Percentiles rank a stretch among this genome's conserved stretches.
These are phyloP conservation scores for Nothoprocta pentlandii DNA, from an alignment of 2,113 vertebrate species.

Conservation along the genomic window DNA sequence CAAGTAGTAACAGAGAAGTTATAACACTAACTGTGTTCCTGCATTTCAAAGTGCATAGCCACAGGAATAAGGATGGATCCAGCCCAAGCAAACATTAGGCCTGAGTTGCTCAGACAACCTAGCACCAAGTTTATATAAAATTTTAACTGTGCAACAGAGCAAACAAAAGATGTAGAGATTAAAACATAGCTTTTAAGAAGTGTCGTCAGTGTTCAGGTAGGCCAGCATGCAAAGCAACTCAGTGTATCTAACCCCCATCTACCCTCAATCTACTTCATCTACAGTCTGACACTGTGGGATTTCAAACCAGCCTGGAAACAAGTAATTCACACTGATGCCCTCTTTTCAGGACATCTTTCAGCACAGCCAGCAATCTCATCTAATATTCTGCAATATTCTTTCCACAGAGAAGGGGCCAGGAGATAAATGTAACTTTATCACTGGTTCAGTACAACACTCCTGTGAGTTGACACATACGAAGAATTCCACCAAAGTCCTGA, in stretches of 20 bases:
- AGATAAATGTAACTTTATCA: too few relatives aligned
- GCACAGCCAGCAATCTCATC: too few relatives aligned
- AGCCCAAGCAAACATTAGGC: background rate
- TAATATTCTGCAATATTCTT: too few relatives aligned
- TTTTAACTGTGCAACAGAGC: accelerated
- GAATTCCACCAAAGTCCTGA: too few relatives aligned
- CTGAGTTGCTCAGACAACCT: accelerated
- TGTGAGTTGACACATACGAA: too few relatives aligned
- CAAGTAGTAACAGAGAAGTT: background rate
- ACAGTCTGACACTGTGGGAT: background rate
- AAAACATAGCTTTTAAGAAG: background rate
- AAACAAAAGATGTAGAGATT: background rate
- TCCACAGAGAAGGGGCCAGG: too few relatives aligned
- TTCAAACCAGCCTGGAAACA: background rate
- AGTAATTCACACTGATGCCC: background rate
- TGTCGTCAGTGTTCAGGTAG: background rate
- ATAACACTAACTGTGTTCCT: background rate
- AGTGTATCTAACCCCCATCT: accelerated
- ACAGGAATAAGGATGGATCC: background rate
- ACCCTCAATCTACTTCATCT: background rate
- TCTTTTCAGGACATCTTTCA: background rate
- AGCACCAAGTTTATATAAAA: too few relatives aligned
- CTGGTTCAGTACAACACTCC: too few relatives aligned
- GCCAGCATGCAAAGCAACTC: background rate
- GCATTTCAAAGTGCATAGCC: background rate